Conservation (phyloP, 2,888 invertebrate genomes). For the Lymantria dispar region DNA sequence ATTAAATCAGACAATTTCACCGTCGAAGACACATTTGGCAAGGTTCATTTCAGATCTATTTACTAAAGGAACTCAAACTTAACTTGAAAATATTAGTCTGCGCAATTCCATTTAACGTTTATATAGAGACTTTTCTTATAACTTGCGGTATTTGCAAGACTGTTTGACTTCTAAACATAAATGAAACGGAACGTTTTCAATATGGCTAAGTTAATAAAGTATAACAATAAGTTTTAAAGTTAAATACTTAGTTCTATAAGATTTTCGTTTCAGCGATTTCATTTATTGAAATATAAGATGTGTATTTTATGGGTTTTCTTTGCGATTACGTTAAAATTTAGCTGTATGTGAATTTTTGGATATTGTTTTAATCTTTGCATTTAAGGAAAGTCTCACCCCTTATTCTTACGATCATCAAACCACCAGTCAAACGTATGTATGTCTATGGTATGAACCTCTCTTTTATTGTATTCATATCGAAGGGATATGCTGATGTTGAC, state of each 20-base stretch:
- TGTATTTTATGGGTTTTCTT: no score
- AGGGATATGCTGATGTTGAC: no score
- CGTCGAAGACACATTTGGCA: background rate
- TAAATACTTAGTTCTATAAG: slow-evolving; percentile 19
- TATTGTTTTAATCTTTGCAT: no score
- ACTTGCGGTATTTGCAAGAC: slow-evolving; percentile 40
- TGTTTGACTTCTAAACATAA: slow-evolving; percentile 40
- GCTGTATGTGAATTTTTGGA: no score
- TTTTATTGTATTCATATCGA: no score
- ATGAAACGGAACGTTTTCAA: slow-evolving; percentile 40
- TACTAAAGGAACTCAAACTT: slow-evolving; percentile 39
- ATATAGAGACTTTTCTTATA: slow-evolving; percentile 32
- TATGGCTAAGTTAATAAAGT: slow-evolving; percentile 34
- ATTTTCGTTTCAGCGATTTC: slow-evolving; percentile 12
- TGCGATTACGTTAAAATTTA: no score
- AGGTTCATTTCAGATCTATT: slow-evolving; percentile 29
- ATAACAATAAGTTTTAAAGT: slow-evolving; percentile 35
- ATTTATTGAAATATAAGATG: slow-evolving; percentile 10
- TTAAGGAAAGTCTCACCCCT: no score
- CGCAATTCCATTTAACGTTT: slow-evolving; percentile 33
- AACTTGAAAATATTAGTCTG: slow-evolving; percentile 45
- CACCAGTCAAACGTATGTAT: no score
- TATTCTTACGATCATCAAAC: no score
- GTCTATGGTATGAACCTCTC: no score
- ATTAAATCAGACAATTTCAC: background rate